Base-by-base conservation (phyloP, 2,113 vertebrate species). In the Odontophorus gujanensis region DNA sequence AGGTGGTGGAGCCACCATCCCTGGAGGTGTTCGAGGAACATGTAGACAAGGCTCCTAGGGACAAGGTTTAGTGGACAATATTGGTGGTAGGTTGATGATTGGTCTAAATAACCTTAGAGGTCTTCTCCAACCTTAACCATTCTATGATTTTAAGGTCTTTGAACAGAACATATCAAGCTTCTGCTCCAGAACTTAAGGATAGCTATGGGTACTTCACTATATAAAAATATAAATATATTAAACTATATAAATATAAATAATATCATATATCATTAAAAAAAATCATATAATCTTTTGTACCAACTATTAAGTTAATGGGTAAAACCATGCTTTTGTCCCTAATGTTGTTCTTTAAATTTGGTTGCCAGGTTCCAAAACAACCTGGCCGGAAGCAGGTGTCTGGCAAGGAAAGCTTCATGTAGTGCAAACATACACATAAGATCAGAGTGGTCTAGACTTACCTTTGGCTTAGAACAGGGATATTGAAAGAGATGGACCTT, bases 401-500 rank as follows among this genome's bases (percentile, higher is more conserved):
- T 92, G 88, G 73, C 78, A 89, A 72, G n/a, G 51, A 86, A 77
- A 72, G 36, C 55, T 66, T 81, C 57, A 68, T 8, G 32, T 28
- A 85, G 5, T 8, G 19, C 30, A 79, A 85, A 82, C 43, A 79
- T 71, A 61, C 24, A 69, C 16, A 30, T 3, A 71, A 24, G 57
- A 90, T 68, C 26, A 77, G 61, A 32, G 61, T 14, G 38, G 43
- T 66, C 66, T 78, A 88, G 87, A 75, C 96, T 96, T 90, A 99
- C 99, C 99, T 99, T 99, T 94, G 98, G 94, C 75, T 98, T 99
- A 90, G 99, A 99, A 96, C 99, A 99, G 40, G 99, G 99, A 94
- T 99, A 99, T 86, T 99, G 98, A 96, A 99, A 99, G 90, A 99
- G 98, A 90, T 99, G 99, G 83, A 99, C 99, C 97, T 99, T 99